These are phyloP conservation scores for Phrixothrix hirtus DNA, from an alignment of 2,888 invertebrate species.

Conservation along the genomic window DNA sequence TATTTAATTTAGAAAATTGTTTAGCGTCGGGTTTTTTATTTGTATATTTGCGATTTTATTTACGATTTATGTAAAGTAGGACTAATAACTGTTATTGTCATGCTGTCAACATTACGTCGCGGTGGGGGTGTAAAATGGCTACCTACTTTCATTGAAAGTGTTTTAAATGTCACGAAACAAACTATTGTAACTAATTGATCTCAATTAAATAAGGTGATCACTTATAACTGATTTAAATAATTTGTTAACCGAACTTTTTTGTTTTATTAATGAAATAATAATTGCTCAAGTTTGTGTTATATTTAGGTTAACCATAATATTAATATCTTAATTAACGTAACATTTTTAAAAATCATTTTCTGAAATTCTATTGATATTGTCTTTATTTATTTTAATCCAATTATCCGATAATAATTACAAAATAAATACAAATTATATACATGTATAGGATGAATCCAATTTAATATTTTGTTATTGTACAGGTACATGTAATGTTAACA, in stretches of 20 bases:
- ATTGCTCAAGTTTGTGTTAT: too few species aligned
- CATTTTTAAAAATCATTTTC: too few species aligned
- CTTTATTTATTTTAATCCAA: too few species aligned
- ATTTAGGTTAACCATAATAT: slow-evolving; percentile 49
- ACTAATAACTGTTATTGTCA: slow-evolving; percentile 5
- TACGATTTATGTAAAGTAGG: not conserved
- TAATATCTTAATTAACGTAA: slow-evolving; percentile 12
- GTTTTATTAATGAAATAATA: too few species aligned
- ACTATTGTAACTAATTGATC: slow-evolving; percentile 17
- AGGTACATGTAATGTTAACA: slow-evolving; percentile 42
- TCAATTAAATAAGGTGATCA: slow-evolving; percentile 25
- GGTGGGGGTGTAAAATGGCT: slow-evolving; percentile 58
- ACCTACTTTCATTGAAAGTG: slow-evolving; percentile 52
- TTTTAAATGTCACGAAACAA: slow-evolving; percentile 45
- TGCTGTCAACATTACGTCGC: slow-evolving; percentile 26
- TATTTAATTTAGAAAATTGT: slow-evolving; percentile 3
- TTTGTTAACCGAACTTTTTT: too few species aligned
- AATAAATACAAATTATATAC: too few species aligned
- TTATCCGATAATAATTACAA: too few species aligned
- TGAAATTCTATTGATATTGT: too few species aligned
- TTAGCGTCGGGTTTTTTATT: not conserved
- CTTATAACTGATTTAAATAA: slow-evolving; percentile 12
- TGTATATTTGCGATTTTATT: slow-evolving; percentile 1
- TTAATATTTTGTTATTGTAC: too few species aligned
- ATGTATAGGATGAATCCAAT: too few species aligned